A percentile compares a stretch with the other conserved stretches of the same genome.
Evolutionary conservation across 2,888 invertebrate genomes (phyloP).

Genomic region (Cataglyphis cursor): DNA sequence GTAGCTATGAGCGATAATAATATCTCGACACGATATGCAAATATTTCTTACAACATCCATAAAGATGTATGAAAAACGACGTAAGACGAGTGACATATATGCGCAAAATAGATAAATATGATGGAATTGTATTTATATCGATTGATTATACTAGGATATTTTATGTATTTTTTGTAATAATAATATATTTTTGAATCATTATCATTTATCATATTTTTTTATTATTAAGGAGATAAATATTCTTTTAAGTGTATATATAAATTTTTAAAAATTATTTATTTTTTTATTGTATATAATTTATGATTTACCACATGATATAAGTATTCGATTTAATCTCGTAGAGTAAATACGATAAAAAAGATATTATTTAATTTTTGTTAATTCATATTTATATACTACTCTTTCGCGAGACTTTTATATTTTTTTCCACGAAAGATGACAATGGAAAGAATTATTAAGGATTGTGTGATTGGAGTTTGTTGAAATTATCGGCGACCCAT

Average conservation of each 20-base stretch:
- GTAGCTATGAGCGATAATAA: conserved; percentile 68
- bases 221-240: neutral
- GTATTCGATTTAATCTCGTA: neutral
- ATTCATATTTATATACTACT: neutral
- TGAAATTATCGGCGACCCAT: conserved; percentile 15
- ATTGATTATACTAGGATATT: neutral
- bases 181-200: neutral
- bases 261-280: neutral
- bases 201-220: neutral
- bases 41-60: conserved; percentile 36
- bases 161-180: neutral
- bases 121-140: neutral
- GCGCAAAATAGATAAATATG: conserved; percentile 10
- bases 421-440: neutral
- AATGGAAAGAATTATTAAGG: neutral
- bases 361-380: neutral
- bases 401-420: neutral
- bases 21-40: conserved; percentile 61
- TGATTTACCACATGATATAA: neutral
- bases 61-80: conserved; percentile 11
- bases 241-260: neutral
- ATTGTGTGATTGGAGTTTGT: neutral
- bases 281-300: neutral
- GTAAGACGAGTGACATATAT: neutral
- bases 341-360: neutral